Percentiles rank a stretch among this genome's conserved stretches.
These are phyloP conservation scores for Pocillopora verrucosa DNA, from an alignment of 64 coral and sea anemone genomes.

Conservation along the genomic window DNA sequence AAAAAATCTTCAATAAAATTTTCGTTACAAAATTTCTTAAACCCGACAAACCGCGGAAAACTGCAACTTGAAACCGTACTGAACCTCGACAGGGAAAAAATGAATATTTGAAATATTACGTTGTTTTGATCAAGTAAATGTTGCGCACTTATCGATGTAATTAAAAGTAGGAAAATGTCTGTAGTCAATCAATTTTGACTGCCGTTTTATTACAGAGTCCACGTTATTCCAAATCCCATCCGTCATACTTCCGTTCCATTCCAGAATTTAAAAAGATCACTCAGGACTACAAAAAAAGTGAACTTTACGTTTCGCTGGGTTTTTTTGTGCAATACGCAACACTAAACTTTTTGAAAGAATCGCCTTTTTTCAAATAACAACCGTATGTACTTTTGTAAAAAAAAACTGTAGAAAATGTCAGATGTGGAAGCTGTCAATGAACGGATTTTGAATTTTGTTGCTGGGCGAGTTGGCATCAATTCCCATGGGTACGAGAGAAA, in stretches of 20 bases:
- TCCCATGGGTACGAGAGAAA: background rate
- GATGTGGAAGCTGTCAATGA: too few relatives aligned
- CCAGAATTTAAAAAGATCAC: constrained; percentile 11
- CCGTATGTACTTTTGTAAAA: background rate
- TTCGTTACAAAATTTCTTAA: too few relatives aligned
- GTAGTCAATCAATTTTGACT: background rate
- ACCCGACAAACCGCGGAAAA: too few relatives aligned
- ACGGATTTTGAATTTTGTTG: background rate
- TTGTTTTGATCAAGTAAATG: background rate
- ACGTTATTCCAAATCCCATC: background rate
- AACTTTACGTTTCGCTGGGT: constrained; percentile 6
- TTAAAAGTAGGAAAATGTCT: background rate
- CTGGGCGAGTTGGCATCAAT: background rate
- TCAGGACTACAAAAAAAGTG: background rate
- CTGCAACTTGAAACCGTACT: too few relatives aligned
- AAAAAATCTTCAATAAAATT: too few relatives aligned
- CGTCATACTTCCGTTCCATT: background rate
- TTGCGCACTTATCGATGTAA: background rate
- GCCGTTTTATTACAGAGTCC: background rate
- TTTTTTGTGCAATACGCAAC: background rate
- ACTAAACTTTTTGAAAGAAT: background rate
- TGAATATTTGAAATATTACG: too few relatives aligned
- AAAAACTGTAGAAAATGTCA: background rate
- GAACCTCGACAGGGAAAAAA: too few relatives aligned
- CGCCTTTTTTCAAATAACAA: background rate